Evolutionary conservation across 2,888 invertebrate species (phyloP), one percentile per base, ranked within the genome.

Genomic region (Caradrina clavipalpis): DNA sequence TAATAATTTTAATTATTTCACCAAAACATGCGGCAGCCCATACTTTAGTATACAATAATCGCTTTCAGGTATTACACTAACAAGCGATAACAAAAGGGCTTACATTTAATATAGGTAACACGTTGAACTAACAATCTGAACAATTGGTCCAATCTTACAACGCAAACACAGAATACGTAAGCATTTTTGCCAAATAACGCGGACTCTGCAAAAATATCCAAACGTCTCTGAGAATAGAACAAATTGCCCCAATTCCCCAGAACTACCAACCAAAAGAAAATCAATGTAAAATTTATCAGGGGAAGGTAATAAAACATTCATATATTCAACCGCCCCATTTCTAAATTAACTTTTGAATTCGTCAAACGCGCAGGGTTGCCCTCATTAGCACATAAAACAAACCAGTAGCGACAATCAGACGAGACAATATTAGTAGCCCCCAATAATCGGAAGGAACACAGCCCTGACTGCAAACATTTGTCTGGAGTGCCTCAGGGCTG

Each of bases 391-490:
- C 87, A 86, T 87, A 84, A 88, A 90, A 86, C 85, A 84, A 87
- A 84, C 82, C 86, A 80, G 82, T 67, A 78, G 67, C 78, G 78
- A 80, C 82, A 84, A 80, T 84, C 83, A 82, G 64, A 69, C 64
- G 62, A 77, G 82, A 84, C 78, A 74, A 75, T 81, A 79, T 76
- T 66, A 78, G 75, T 78, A 70, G 13, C 72, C 76, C 67, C 59
- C 70, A 83, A 83, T 81, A 83, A 83, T 81, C 71, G 76, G 67
- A 74, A 70, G 75, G 69, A 80, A 71, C 68, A 57, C 83, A 83
- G 81, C 90, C 89, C 90, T 90, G 89, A 85, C 85, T 80, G 87
- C 88, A 90, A 91, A 92, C 94, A 94, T 94, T 94, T 93, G 90
- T 94, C 91, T 91, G 88, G 86, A 72, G 61, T 67, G 91, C 92